A percentile compares a stretch with the other conserved stretches of the same genome.
phyloP scores from a whole-genome alignment of 1,140 invertebrate genomes.

The Bombus ignitus region DNA sequence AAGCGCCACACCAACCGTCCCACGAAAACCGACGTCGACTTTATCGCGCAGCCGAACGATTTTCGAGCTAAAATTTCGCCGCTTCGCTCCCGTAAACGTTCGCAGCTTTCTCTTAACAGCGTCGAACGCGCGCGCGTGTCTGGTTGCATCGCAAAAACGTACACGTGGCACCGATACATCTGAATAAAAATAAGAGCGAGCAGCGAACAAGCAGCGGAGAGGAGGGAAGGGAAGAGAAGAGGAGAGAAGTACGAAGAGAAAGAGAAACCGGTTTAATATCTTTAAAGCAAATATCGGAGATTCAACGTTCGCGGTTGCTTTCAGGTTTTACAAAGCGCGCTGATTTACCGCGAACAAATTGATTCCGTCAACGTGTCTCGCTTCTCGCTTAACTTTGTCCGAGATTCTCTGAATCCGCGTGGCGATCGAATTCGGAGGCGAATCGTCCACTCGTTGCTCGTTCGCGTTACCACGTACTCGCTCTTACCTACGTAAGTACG shows the following conservation, averaged over 20 bases:
- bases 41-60: slow-evolving; percentile 41
- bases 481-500: too few relatives aligned
- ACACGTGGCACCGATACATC: slow-evolving; percentile 28
- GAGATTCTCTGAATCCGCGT: not conserved
- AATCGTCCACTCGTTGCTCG: not conserved
- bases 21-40: slow-evolving; percentile 52
- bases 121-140: not conserved
- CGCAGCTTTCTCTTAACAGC: slow-evolving; percentile 48
- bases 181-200: slow-evolving; percentile 22
- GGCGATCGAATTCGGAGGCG: not conserved
- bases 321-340: not conserved
- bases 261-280: slow-evolving; percentile 30
- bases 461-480: too few relatives aligned
- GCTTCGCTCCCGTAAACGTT: slow-evolving; percentile 51
- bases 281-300: not conserved
- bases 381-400: not conserved
- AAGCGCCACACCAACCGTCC: not conserved
- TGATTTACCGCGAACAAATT: not conserved
- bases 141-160: not conserved
- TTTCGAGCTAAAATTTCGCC: slow-evolving; percentile 20
- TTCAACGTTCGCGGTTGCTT: not conserved
- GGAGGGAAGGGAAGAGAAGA: not conserved
- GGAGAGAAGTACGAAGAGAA: slow-evolving; percentile 5
- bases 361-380: not conserved
- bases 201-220: not conserved